Percentiles rank a stretch among this genome's conserved stretches.
Evolutionary conservation across 2,797 vertebrate genomes (phyloP).

Genomic region (Karalla daura): DNA sequence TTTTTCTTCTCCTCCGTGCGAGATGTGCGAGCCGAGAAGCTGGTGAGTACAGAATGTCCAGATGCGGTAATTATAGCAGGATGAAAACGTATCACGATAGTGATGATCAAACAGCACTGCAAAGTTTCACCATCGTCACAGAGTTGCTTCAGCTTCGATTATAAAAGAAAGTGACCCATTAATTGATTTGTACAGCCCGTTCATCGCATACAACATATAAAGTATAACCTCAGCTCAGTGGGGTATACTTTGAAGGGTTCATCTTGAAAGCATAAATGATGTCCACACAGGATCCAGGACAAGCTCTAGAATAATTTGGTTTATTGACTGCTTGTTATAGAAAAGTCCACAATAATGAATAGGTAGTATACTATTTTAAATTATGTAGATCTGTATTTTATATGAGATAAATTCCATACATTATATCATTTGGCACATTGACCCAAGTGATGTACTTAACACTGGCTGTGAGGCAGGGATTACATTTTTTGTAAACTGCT

Average conservation of each 20-base stretch:
- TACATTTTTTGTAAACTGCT: conserved; percentile 20
- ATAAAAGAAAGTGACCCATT: background rate
- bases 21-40: conserved; percentile 7
- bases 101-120: conserved; percentile 9
- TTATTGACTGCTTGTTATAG: too few species aligned
- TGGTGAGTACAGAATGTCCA: conserved; percentile 11
- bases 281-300: background rate
- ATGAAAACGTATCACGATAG: conserved; percentile 5
- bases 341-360: too few species aligned
- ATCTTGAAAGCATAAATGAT: conserved; percentile 1
- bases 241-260: background rate
- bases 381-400: too few species aligned
- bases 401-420: too few species aligned
- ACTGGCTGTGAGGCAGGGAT: too few species aligned
- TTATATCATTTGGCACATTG: background rate
- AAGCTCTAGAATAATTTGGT: background rate
- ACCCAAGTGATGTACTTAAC: too few species aligned
- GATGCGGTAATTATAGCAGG: background rate
- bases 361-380: too few species aligned
- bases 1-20: conserved; percentile 15
- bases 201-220: conserved; percentile 8
- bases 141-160: conserved; percentile 1
- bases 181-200: too few species aligned
- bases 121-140: background rate
- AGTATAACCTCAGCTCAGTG: conserved; percentile 15